These are phyloP conservation scores for Acanthurus leucopareius DNA, from an alignment of 2,797 vertebrate genomes.

Conservation along the genomic window DNA sequence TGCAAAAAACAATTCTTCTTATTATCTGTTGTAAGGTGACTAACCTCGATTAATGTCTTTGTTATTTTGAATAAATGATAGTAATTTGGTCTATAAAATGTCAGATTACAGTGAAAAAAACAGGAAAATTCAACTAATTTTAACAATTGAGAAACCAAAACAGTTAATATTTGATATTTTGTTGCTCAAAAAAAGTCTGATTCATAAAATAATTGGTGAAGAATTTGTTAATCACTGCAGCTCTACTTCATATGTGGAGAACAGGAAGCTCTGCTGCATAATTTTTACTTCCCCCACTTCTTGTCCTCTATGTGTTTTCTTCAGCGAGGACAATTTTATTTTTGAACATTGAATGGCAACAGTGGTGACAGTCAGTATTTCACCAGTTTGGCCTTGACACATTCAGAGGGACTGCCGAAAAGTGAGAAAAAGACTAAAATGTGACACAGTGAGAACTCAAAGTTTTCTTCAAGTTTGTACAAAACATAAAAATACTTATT, in stretches of 20 bases:
- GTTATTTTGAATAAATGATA: neutral
- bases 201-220: neutral
- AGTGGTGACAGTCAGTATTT: constrained; percentile 18
- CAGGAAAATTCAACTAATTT: neutral
- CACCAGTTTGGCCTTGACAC: constrained; percentile 23
- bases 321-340: constrained; percentile 17
- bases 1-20: neutral
- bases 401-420: constrained; percentile 16
- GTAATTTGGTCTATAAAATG: neutral
- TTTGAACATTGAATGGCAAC: constrained; percentile 25
- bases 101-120: no score
- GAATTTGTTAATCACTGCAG: neutral
- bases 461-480: constrained; percentile 8
- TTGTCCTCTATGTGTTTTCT: constrained; percentile 7
- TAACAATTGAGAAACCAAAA: neutral
- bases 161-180: neutral
- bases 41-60: no score
- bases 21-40: neutral
- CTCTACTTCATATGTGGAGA: constrained; percentile 2
- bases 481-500: neutral
- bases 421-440: constrained; percentile 17
- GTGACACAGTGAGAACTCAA: neutral
- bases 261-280: constrained; percentile 18
- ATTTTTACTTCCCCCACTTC: constrained; percentile 19
- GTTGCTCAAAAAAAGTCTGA: neutral